phyloP scores from a whole-genome alignment of 2,113 vertebrate species.

The Crotalus viridis region DNA sequence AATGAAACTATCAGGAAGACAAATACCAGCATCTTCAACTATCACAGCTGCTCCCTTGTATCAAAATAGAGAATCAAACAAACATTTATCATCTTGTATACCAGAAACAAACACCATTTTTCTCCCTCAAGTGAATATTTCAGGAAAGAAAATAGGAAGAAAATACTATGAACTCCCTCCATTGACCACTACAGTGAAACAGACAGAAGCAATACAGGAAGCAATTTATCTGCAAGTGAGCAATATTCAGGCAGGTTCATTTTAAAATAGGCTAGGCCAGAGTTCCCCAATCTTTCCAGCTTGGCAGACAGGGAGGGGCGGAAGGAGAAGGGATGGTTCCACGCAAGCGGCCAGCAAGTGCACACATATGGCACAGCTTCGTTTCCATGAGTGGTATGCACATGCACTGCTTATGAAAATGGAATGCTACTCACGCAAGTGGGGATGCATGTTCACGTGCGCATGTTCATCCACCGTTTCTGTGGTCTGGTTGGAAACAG shows the following conservation, averaged over 20 bases:
- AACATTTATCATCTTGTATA: background rate
- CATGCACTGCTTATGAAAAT: too few relatives aligned
- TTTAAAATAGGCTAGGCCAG: background rate
- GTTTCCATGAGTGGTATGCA: too few relatives aligned
- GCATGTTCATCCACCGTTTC: too few relatives aligned
- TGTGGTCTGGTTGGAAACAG: too few relatives aligned
- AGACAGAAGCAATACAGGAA: background rate
- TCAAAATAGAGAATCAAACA: background rate
- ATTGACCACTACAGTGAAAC: background rate
- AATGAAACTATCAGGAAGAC: constrained; percentile 9
- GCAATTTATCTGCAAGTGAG: constrained; percentile 22
- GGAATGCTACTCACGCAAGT: too few relatives aligned
- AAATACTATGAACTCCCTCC: constrained; percentile 11
- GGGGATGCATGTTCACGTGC: too few relatives aligned
- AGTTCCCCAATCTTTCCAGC: too few relatives aligned
- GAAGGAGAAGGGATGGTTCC: too few relatives aligned
- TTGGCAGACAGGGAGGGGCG: too few relatives aligned
- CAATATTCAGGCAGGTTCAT: background rate
- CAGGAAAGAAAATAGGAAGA: background rate
- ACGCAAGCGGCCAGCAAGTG: too few relatives aligned
- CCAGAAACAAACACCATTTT: background rate
- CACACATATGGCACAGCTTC: too few relatives aligned
- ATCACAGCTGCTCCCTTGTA: background rate
- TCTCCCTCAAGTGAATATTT: constrained; percentile 10
- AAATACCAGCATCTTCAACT: background rate